Conservation (phyloP, 2,888 invertebrate genomes). For the Taphrorychus bicolor region DNA sequence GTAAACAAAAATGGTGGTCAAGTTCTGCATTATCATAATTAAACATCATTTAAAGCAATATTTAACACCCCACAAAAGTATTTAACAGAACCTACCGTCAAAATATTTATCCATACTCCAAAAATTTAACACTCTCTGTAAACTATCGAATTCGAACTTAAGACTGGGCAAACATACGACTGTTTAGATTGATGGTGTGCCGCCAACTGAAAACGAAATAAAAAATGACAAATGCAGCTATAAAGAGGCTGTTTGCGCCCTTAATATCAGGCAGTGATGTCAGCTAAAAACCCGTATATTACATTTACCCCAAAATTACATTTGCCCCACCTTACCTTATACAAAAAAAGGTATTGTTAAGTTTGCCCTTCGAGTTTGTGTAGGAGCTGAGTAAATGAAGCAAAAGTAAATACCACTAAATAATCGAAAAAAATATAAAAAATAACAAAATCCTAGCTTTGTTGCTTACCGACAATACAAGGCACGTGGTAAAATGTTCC, state of each 20-base stretch:
- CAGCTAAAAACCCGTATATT: background rate
- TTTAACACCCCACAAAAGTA: background rate
- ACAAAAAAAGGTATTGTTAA: too few species aligned
- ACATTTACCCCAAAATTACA: background rate
- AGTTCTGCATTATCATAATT: background rate
- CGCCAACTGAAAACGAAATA: background rate
- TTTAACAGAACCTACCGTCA: background rate
- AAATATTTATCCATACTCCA: background rate
- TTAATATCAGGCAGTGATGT: background rate
- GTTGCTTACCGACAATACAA: too few species aligned
- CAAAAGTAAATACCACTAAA: too few species aligned
- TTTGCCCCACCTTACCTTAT: background rate
- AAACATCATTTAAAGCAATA: background rate
- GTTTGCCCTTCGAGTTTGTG: too few species aligned
- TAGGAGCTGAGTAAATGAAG: too few species aligned
- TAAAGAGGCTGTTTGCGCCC: background rate
- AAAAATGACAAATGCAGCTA: background rate
- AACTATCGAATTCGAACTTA: background rate
- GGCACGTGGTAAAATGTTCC: too few species aligned
- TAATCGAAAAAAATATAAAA: too few species aligned
- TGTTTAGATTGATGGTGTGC: background rate
- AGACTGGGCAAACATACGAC: background rate
- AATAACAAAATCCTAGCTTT: too few species aligned
- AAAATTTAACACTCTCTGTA: background rate
- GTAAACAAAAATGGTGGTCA: background rate